A percentile compares a stretch with the other conserved stretches of the same genome.
These are phyloP conservation scores for Polylopha cassiicola DNA, from an alignment of 2,888 invertebrate genomes.

Conservation along the genomic window DNA sequence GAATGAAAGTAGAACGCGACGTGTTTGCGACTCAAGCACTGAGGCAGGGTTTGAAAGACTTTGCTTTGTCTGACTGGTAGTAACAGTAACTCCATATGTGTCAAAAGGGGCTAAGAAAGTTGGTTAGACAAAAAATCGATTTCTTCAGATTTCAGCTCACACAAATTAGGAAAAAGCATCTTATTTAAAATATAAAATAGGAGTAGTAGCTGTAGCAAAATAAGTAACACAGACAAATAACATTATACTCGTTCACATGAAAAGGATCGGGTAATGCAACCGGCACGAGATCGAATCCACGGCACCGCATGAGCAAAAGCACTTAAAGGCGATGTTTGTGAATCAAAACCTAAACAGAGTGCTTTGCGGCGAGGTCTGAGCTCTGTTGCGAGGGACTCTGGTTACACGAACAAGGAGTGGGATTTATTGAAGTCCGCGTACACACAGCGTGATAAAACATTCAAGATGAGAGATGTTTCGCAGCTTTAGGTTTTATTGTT, in stretches of 20 bases:
- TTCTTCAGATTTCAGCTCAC: too few relatives aligned
- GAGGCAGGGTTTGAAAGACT: slow-evolving; percentile 21
- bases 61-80: slow-evolving; percentile 16
- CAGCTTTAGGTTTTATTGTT: slow-evolving; percentile 3
- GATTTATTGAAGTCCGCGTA: slow-evolving; percentile 4
- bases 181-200: too few relatives aligned
- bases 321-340: too few relatives aligned
- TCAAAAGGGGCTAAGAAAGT: slow-evolving; percentile 17
- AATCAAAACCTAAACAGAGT: slow-evolving; percentile 12
- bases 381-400: slow-evolving; percentile 10
- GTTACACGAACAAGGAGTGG: slow-evolving; percentile 9
- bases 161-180: too few relatives aligned
- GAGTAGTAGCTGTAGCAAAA: too few relatives aligned
- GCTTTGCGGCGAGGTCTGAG: slow-evolving; percentile 10
- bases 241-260: too few relatives aligned
- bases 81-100: slow-evolving; percentile 21
- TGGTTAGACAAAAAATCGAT: too few relatives aligned
- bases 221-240: too few relatives aligned
- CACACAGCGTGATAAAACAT: slow-evolving; percentile 8
- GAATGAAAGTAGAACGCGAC: slow-evolving; percentile 27
- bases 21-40: slow-evolving; percentile 26
- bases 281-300: background rate
- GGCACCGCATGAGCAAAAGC: too few relatives aligned
- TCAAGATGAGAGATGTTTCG: slow-evolving; percentile 7
- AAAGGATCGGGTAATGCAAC: background rate